phyloP scores from a whole-genome alignment of 2,113 vertebrate genomes.

The Diphyllodes magnificus region DNA sequence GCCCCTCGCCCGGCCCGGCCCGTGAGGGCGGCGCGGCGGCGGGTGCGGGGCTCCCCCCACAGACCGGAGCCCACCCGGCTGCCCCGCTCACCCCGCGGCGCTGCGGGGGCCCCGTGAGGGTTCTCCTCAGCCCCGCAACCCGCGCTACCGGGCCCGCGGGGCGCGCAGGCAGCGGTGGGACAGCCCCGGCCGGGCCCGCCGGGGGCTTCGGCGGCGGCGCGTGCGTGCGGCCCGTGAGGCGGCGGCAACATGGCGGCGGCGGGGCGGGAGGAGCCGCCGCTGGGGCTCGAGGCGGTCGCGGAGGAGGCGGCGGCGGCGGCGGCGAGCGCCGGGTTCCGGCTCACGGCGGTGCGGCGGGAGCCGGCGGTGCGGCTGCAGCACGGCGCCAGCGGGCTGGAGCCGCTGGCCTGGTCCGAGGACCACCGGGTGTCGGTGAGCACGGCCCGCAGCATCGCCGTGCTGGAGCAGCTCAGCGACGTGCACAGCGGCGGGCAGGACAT shows the following conservation, averaged over 20 bases:
- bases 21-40: neutral
- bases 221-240: no score
- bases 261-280: no score
- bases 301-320: neutral
- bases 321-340: constrained; percentile 63
- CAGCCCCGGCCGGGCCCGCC: no score
- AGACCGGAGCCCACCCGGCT: no score
- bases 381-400: constrained; percentile 84
- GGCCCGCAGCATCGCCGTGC: constrained; percentile 77
- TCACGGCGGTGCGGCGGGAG: constrained; percentile 75
- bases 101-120: no score
- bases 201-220: no score
- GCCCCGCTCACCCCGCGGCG: no score
- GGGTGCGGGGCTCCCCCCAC: no score
- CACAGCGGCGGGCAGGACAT: constrained; percentile 81
- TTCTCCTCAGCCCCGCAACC: neutral
- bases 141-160: neutral
- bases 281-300: no score
- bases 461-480: constrained; percentile 88
- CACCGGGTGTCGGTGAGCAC: constrained; percentile 88
- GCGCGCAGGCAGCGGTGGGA: no score
- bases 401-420: constrained; percentile 89
- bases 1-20: neutral
- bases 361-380: constrained; percentile 80
- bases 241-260: no score